Evolutionary conservation across 2,113 vertebrate genomes (phyloP).

Genomic region (Monarcha castaneiventris): DNA sequence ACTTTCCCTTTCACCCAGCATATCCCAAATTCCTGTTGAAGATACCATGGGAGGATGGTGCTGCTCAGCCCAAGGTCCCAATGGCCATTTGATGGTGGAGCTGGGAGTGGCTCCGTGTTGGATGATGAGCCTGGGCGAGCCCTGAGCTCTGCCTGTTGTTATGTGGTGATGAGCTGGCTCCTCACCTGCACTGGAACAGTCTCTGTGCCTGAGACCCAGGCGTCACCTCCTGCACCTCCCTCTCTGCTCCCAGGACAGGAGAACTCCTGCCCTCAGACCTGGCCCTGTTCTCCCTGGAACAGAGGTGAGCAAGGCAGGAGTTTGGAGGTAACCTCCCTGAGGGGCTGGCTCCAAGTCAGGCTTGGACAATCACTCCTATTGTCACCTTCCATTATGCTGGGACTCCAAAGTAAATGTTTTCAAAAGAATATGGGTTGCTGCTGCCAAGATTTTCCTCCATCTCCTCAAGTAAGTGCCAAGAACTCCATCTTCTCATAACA

Average conservation of each 20-base stretch:
- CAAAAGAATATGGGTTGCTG: not conserved
- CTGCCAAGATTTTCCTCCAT: not conserved
- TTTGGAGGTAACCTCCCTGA: not conserved
- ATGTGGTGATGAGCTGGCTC: not conserved
- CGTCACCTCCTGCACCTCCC: not conserved
- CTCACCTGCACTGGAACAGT: not conserved
- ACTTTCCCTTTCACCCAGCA: fast-evolving
- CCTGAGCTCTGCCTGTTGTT: not conserved
- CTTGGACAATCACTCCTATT: not conserved
- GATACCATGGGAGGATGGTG: fast-evolving
- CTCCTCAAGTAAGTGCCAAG: conserved; percentile 7
- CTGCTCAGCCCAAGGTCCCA: not conserved
- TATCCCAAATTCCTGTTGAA: not conserved
- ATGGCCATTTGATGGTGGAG: not conserved
- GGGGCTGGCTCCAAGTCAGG: not conserved
- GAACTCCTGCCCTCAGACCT: not conserved
- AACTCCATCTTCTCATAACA: not conserved
- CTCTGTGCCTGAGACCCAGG: not conserved
- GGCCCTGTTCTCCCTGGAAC: not conserved
- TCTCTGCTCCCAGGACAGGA: not conserved
- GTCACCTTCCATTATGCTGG: not conserved
- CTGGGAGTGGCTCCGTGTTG: not conserved
- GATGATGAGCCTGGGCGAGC: not conserved
- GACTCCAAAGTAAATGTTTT: not conserved
- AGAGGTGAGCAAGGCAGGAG: not conserved